These are phyloP conservation scores for Cynaeus angustus DNA, from an alignment of 2,888 invertebrate species.

Conservation along the genomic window DNA sequence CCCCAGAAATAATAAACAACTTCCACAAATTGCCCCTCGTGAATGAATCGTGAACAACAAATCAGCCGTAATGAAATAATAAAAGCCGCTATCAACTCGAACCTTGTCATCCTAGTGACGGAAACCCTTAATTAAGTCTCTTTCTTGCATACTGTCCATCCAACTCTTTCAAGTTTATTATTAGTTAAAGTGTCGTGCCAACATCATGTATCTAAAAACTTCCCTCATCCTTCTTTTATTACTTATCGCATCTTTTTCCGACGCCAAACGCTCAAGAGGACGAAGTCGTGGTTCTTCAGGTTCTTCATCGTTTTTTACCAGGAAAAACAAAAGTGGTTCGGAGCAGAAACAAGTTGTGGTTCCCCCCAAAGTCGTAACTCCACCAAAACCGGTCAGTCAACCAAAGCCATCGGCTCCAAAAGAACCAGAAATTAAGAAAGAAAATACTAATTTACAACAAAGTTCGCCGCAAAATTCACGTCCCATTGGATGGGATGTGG, in stretches of 20 bases:
- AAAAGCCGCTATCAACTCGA: constrained; percentile 32
- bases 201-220: constrained; percentile 29
- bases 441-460: constrained; percentile 51
- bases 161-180: constrained; percentile 2
- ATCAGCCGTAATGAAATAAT: constrained; percentile 41
- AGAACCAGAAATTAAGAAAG: constrained; percentile 56
- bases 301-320: constrained; percentile 48
- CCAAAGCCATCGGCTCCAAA: constrained; percentile 47
- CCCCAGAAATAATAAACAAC: constrained; percentile 12
- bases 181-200: constrained; percentile 7
- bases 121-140: constrained; percentile 33
- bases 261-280: constrained; percentile 38
- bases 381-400: constrained; percentile 17
- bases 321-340: constrained; percentile 42
- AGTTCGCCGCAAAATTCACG: constrained; percentile 25
- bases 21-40: constrained; percentile 9
- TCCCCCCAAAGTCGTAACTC: background rate
- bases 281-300: constrained; percentile 43
- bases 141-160: constrained; percentile 5
- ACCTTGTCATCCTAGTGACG: constrained; percentile 35
- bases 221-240: constrained; percentile 13
- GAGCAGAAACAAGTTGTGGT: constrained; percentile 10
- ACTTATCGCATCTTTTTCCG: constrained; percentile 10
- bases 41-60: constrained; percentile 36
- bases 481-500: constrained; percentile 62